A percentile compares a stretch with the other conserved stretches of the same genome.
Evolutionary conservation across 2,797 vertebrate species (phyloP).

Genomic region (Coluber constrictor): DNA sequence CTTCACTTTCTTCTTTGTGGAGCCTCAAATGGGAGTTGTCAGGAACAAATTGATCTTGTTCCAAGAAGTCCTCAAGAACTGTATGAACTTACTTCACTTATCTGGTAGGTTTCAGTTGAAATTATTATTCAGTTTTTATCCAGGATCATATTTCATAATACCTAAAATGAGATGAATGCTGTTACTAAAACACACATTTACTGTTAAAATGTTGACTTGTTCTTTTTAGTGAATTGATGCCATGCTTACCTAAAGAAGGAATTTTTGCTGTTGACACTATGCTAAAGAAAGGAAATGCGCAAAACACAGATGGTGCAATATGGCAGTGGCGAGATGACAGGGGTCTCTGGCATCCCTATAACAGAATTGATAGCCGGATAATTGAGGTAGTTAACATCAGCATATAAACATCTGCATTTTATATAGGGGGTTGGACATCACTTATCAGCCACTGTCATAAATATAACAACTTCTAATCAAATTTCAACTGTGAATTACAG

Average conservation of each 20-base stretch:
- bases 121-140: neutral
- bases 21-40: constrained; percentile 95
- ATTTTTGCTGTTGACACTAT: constrained; percentile 98
- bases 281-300: constrained; percentile 97
- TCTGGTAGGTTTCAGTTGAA: constrained; percentile 80
- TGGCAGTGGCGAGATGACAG: constrained; percentile 99
- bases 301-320: constrained; percentile 95
- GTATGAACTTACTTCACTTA: constrained; percentile 97
- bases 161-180: constrained; percentile 7
- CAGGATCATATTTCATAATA: neutral
- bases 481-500: neutral
- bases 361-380: constrained; percentile 98
- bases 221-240: constrained; percentile 92
- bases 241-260: constrained; percentile 96
- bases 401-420: neutral
- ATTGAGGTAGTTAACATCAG: constrained; percentile 87
- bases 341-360: constrained; percentile 98
- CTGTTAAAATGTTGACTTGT: constrained; percentile 48
- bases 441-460: neutral
- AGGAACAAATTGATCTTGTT: constrained; percentile 98
- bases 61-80: constrained; percentile 97
- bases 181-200: neutral
- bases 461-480: neutral
- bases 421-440: neutral
- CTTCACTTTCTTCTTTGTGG: constrained; percentile 97